phyloP scores from a whole-genome alignment of 1,140 invertebrate species.

The Phymastichus coffea region DNA sequence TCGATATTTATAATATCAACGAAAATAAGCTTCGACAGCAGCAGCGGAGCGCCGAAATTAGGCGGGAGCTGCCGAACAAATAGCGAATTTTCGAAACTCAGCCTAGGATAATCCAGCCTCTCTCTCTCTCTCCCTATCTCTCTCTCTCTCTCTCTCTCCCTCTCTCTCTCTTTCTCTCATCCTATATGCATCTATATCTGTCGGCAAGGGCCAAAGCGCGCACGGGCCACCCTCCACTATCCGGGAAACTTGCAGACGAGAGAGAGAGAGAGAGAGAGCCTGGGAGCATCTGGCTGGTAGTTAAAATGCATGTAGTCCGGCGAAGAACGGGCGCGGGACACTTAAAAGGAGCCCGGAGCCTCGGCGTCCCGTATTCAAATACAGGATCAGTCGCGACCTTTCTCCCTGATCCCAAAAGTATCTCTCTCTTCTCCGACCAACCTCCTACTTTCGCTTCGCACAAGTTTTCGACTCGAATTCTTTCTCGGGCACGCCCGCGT shows the following conservation, averaged over 20 bases:
- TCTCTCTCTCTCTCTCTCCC: conserved; percentile 11
- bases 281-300: conserved; percentile 55
- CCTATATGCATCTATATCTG: conserved; percentile 8
- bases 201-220: background rate
- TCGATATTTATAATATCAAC: too few relatives aligned
- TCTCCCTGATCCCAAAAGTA: conserved; percentile 51
- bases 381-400: conserved; percentile 55
- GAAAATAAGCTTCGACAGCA: too few relatives aligned
- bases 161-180: conserved; percentile 18
- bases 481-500: conserved; percentile 43
- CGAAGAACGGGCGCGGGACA: conserved; percentile 30
- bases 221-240: background rate
- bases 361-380: conserved; percentile 55
- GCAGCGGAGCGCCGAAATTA: too few relatives aligned
- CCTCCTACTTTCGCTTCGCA: too few relatives aligned
- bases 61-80: too few relatives aligned
- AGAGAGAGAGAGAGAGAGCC: conserved; percentile 53
- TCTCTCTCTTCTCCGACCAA: conserved; percentile 27
- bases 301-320: conserved; percentile 59
- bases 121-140: conserved; percentile 1
- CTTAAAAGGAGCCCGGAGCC: conserved; percentile 27
- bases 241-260: conserved; percentile 53
- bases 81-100: too few relatives aligned
- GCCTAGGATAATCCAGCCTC: too few relatives aligned
- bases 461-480: conserved; percentile 48